Percentiles rank a stretch among this genome's conserved stretches.
Conservation (phyloP, 2,888 invertebrate species). For the Ditula angustiorana region DNA sequence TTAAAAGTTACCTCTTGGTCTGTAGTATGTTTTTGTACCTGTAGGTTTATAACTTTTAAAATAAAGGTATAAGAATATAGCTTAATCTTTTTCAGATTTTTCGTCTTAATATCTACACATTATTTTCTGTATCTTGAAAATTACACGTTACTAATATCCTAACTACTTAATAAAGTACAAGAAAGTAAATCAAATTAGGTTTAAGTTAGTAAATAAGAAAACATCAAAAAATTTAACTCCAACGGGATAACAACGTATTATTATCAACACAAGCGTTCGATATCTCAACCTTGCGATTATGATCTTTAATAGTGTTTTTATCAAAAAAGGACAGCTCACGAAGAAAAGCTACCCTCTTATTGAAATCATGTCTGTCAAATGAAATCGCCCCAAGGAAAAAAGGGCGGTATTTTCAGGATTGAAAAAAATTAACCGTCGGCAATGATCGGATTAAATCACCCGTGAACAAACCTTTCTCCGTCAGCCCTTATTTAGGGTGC, state of each 20-base stretch:
- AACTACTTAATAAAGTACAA: too few relatives aligned
- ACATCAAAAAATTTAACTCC: too few relatives aligned
- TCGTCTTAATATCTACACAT: too few relatives aligned
- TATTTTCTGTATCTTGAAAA: too few relatives aligned
- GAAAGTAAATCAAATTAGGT: too few relatives aligned
- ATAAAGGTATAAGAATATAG: too few relatives aligned
- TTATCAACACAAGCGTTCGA: too few relatives aligned
- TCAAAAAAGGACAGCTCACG: neutral
- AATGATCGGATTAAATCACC: conserved; percentile 27
- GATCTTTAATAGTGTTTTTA: neutral
- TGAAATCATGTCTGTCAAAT: conserved; percentile 13
- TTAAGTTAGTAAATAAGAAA: too few relatives aligned
- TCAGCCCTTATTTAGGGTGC: conserved; percentile 16
- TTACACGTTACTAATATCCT: too few relatives aligned
- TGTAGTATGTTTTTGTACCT: neutral
- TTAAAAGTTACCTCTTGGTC: neutral
- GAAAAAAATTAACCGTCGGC: conserved; percentile 20
- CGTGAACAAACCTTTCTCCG: conserved; percentile 19
- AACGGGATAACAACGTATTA: too few relatives aligned
- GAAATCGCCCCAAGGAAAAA: conserved; percentile 9
- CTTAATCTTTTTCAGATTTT: too few relatives aligned
- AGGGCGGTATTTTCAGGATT: conserved; percentile 18
- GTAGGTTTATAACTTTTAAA: neutral
- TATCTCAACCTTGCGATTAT: neutral
- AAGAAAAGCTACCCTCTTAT: conserved; percentile 2